A percentile compares a stretch with the other conserved stretches of the same genome.
phyloP scores from a whole-genome alignment of 2,888 invertebrate species.

The Amiota mariae region DNA sequence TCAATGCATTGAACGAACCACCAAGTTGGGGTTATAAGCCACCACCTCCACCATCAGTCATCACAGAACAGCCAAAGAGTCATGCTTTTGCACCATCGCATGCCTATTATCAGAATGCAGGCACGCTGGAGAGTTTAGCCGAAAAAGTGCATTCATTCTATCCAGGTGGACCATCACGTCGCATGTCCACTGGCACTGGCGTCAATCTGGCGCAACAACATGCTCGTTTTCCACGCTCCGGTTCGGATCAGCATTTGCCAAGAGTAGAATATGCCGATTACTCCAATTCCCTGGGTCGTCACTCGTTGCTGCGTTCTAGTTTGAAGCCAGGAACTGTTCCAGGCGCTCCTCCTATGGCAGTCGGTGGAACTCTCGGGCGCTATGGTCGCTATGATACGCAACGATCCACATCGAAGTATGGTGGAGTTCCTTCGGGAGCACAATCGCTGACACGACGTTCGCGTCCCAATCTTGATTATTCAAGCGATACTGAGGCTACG shows the following conservation, averaged over 20 bases:
- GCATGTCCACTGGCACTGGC: conserved; percentile 80
- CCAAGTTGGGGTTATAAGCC: conserved; percentile 74
- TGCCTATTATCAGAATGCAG: conserved; percentile 87
- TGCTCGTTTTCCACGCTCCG: conserved; percentile 84
- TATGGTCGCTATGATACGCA: conserved; percentile 79
- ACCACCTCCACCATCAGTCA: conserved; percentile 82
- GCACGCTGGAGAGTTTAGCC: conserved; percentile 89
- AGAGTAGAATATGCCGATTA: conserved; percentile 91
- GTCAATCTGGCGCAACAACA: conserved; percentile 71
- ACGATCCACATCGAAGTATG: conserved; percentile 74
- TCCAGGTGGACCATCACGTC: conserved; percentile 76
- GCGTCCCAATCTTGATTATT: conserved; percentile 87
- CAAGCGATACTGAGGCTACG: conserved; percentile 96
- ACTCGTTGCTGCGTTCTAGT: conserved; percentile 87
- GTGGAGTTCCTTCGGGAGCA: conserved; percentile 73
- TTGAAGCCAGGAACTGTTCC: conserved; percentile 77
- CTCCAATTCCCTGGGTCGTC: conserved; percentile 82
- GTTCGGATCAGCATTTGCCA: conserved; percentile 92
- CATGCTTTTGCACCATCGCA: conserved; percentile 83
- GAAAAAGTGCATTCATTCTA: conserved; percentile 95
- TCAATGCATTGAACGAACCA: conserved; percentile 76
- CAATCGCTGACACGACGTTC: conserved; percentile 82
- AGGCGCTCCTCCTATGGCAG: conserved; percentile 61
- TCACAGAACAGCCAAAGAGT: conserved; percentile 92
- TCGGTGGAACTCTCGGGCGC: conserved; percentile 76